Evolutionary conservation across 1,140 invertebrate genomes (phyloP).

Genomic region (Acromyrmex heyeri): DNA sequence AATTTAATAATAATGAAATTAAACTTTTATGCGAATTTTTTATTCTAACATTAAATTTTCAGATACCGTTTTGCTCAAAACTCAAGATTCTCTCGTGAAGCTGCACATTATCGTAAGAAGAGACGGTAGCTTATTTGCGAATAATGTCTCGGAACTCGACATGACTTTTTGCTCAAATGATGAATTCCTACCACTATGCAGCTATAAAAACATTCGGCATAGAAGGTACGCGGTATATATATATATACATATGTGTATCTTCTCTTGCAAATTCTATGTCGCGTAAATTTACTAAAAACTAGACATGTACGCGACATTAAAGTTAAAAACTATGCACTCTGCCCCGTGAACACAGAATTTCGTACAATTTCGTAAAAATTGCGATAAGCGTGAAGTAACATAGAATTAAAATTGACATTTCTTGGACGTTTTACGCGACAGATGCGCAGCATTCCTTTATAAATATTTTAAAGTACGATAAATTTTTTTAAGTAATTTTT

Average conservation of each 20-base stretch:
- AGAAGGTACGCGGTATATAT: not conserved
- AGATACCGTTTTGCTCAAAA: not conserved
- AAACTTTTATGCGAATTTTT: not conserved
- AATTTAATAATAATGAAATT: not conserved
- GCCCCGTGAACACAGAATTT: not conserved
- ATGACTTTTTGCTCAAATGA: slow-evolving; percentile 51
- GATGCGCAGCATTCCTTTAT: not conserved
- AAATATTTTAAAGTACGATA: not conserved
- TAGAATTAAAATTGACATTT: slow-evolving; percentile 32
- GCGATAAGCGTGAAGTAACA: not conserved
- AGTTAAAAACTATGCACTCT: not conserved
- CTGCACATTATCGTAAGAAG: slow-evolving; percentile 15
- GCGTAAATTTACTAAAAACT: not conserved
- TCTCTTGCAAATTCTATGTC: not conserved
- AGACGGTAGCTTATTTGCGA: slow-evolving; percentile 32
- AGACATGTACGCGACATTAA: not conserved
- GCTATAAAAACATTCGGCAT: slow-evolving; percentile 68
- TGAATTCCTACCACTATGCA: slow-evolving; percentile 13
- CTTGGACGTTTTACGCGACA: not conserved
- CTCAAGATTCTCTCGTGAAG: not conserved
- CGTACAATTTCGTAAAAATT: slow-evolving; percentile 44
- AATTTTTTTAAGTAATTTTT: slow-evolving; percentile 7
- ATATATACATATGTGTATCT: not conserved
- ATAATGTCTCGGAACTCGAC: slow-evolving; percentile 46
- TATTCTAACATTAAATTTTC: slow-evolving; percentile 15